Conservation (phyloP, 2,888 invertebrate genomes). For the Pherbina coryleti region DNA sequence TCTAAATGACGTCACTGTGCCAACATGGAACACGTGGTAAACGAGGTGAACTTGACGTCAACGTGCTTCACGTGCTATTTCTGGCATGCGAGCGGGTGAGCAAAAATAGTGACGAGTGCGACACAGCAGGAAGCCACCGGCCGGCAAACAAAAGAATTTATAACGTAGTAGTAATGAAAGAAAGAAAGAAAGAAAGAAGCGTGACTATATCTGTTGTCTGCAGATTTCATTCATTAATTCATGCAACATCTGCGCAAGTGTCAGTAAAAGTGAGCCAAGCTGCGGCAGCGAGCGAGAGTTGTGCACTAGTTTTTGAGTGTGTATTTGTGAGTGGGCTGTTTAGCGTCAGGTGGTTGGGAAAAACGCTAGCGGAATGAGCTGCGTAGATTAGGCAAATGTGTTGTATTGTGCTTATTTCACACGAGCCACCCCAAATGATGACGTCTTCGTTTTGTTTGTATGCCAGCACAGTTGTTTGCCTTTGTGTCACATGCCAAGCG, state of each 20-base stretch:
- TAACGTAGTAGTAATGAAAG: neutral
- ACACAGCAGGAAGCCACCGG: neutral
- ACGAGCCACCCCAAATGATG: conserved; percentile 1
- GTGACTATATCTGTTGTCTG: neutral
- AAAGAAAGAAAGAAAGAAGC: neutral
- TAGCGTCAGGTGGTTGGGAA: neutral
- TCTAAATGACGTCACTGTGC: conserved; percentile 50
- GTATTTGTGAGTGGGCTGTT: neutral
- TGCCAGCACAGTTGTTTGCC: neutral
- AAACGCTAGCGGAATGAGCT: neutral
- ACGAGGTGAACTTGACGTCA: conserved; percentile 7
- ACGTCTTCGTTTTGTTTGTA: conserved; percentile 17
- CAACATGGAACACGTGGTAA: neutral
- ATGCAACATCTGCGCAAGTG: neutral
- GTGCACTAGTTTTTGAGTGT: neutral
- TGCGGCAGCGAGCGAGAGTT: neutral
- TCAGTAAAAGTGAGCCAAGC: neutral
- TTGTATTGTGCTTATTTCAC: neutral
- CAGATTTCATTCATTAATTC: conserved; percentile 23
- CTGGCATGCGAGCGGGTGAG: neutral
- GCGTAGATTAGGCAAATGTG: no score
- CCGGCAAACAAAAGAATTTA: neutral
- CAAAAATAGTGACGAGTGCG: neutral
- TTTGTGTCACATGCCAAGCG: neutral
- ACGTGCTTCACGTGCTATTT: conserved; percentile 8